phyloP scores from a whole-genome alignment of 2,797 vertebrate genomes.

The Phataginus tetradactyla region DNA sequence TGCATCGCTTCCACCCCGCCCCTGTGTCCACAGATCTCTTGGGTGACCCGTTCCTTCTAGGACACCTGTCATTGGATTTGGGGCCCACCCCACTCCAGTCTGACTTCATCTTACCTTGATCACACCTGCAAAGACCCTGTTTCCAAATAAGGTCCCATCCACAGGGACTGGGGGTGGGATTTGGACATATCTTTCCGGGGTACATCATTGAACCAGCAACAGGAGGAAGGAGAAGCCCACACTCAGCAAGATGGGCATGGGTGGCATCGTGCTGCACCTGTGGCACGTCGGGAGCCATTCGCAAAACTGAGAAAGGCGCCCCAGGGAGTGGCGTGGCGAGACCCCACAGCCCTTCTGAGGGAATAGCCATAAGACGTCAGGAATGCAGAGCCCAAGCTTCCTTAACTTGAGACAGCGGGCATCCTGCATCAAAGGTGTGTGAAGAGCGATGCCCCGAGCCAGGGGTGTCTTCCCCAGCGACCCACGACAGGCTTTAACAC shows the following conservation, averaged over 20 bases:
- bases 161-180: not conserved
- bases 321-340: not conserved
- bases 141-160: not conserved
- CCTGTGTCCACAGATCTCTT: not conserved
- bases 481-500: not conserved
- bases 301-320: not conserved
- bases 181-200: rapidly evolving
- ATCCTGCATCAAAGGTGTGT: not conserved
- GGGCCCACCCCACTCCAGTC: not conserved
- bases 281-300: rapidly evolving
- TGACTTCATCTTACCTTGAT: not conserved
- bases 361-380: conserved; percentile 30
- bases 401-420: conserved; percentile 61
- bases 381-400: conserved; percentile 53
- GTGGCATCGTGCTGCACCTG: rapidly evolving
- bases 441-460: not conserved
- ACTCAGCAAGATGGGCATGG: rapidly evolving
- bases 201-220: rapidly evolving
- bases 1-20: rapidly evolving
- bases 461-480: not conserved
- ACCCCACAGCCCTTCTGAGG: rapidly evolving
- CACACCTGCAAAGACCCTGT: not conserved
- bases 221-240: not conserved
- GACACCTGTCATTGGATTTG: not conserved
- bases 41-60: not conserved